phyloP scores from a whole-genome alignment of 2,888 invertebrate species.

The Xanthorhoe spadicearia region DNA sequence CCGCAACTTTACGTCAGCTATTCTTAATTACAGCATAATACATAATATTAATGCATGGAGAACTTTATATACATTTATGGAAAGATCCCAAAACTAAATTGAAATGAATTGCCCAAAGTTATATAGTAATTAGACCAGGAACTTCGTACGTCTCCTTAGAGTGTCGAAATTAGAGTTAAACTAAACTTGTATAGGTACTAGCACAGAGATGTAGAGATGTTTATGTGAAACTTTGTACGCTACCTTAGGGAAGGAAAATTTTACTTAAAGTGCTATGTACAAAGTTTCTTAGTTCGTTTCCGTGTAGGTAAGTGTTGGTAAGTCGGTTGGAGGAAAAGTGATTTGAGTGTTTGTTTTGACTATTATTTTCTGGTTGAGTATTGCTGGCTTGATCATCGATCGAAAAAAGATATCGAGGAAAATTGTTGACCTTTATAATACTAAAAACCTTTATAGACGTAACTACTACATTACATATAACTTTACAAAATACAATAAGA shows the following conservation, averaged over 20 bases:
- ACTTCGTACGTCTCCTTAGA: conserved; percentile 64
- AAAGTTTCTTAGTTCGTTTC: conserved; percentile 55
- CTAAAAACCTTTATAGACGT: too few species aligned
- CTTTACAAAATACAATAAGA: not conserved
- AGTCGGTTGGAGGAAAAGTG: conserved; percentile 7
- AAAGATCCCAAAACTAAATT: conserved; percentile 60
- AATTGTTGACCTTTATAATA: too few species aligned
- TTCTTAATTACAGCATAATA: conserved; percentile 37
- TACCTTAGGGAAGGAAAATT: conserved; percentile 67
- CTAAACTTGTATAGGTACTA: conserved; percentile 74
- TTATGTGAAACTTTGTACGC: conserved; percentile 73
- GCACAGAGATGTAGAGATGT: conserved; percentile 68
- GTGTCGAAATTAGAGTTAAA: conserved; percentile 77
- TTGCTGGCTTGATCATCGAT: too few species aligned
- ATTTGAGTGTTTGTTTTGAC: conserved; percentile 3
- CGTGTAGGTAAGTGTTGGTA: conserved; percentile 43
- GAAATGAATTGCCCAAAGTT: conserved; percentile 74
- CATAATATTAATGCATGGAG: conserved; percentile 40
- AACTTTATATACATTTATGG: conserved; percentile 40
- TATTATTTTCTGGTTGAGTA: not conserved
- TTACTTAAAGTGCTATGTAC: conserved; percentile 59
- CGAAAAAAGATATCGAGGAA: too few species aligned
- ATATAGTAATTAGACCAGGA: conserved; percentile 73
- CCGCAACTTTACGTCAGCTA: conserved; percentile 35
- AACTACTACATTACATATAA: too few species aligned